Evolutionary conservation across 2,888 invertebrate species (phyloP).

Genomic region (Philereme transversata): DNA sequence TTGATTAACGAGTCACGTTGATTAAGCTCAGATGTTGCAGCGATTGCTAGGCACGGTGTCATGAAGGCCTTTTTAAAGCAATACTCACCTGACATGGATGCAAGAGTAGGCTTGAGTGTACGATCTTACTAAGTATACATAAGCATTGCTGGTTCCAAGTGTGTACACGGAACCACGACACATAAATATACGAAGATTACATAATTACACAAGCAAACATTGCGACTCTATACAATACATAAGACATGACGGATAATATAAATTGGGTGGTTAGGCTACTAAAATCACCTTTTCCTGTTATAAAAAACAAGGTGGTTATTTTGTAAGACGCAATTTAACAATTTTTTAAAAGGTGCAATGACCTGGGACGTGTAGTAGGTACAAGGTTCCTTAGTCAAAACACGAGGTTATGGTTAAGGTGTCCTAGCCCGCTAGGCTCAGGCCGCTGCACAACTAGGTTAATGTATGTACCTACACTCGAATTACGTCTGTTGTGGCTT

Average conservation of each 20-base stretch:
- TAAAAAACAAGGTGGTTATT: background rate
- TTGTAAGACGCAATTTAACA: no score
- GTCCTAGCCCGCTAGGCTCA: slow-evolving; percentile 8
- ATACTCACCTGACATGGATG: slow-evolving; percentile 29
- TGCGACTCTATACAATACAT: slow-evolving; percentile 34
- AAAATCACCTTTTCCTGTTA: background rate
- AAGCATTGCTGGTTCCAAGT: slow-evolving; percentile 23
- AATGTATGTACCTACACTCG: slow-evolving; percentile 16
- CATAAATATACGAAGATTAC: slow-evolving; percentile 43
- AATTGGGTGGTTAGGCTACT: slow-evolving; percentile 19
- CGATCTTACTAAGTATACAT: slow-evolving; percentile 14
- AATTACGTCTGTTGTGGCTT: slow-evolving; percentile 11
- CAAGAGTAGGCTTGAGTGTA: slow-evolving; percentile 19
- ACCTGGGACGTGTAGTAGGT: slow-evolving; percentile 1
- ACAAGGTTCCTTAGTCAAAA: background rate
- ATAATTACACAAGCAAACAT: slow-evolving; percentile 47
- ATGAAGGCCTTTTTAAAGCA: slow-evolving; percentile 29
- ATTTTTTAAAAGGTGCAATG: slow-evolving; percentile 2
- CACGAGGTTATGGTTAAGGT: slow-evolving; percentile 1
- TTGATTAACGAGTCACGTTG: slow-evolving; percentile 18
- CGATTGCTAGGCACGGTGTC: slow-evolving; percentile 19
- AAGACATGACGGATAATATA: slow-evolving; percentile 41
- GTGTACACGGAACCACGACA: slow-evolving; percentile 43
- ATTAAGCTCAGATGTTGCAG: slow-evolving; percentile 25
- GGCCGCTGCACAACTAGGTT: slow-evolving; percentile 25